Evolutionary conservation across 2,113 vertebrate species (phyloP), one percentile per base, ranked within the genome.

Genomic region (Eretmochelys imbricata): DNA sequence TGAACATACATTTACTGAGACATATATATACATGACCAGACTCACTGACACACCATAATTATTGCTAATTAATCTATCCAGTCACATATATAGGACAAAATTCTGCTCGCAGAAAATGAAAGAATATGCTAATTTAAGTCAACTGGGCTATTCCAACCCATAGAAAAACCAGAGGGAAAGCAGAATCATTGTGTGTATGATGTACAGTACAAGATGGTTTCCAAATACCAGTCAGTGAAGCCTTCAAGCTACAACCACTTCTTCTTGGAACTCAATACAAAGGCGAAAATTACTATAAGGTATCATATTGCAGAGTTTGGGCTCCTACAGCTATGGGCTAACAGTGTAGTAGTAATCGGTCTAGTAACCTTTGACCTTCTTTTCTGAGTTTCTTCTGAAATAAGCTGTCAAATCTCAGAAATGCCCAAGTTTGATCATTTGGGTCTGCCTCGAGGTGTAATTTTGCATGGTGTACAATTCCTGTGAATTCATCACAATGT

Each of bases 331-430:
- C 90, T 94, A 83, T 29, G 85, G 92, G 94, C 5, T 0, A 95
- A 90, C 55, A 90, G 12, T 24, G 14, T 8, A 93, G 78, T 2
- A 13, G 84, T 95, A 96, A 96, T 97, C 88, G 5, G n/a, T 90
- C 95, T 80, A 62, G 76, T 93, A 94, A 94, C 93, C 94, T 95
- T 93, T 94, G 93, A 97, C 95, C 93, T 96, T 96, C 31, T 79
- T 59, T 80, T 42, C 76, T 93, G 94, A 94, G 94, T 89, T 72
- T 94, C 87, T 22, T 27, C 88, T 90, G 90, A 96, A 98, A 97
- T 95, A 93, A 96, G 93, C 89, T 96, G 97, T 97, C 95, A 91
- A 85, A 87, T 95, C 91, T 96, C 92, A 98, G 90, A 98, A 96
- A 98, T 96, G 94, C 92, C 96, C 96, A 83, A n/a, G 86, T 93